phyloP scores from a whole-genome alignment of 2,797 vertebrate genomes.

The Myotis pilosus region DNA sequence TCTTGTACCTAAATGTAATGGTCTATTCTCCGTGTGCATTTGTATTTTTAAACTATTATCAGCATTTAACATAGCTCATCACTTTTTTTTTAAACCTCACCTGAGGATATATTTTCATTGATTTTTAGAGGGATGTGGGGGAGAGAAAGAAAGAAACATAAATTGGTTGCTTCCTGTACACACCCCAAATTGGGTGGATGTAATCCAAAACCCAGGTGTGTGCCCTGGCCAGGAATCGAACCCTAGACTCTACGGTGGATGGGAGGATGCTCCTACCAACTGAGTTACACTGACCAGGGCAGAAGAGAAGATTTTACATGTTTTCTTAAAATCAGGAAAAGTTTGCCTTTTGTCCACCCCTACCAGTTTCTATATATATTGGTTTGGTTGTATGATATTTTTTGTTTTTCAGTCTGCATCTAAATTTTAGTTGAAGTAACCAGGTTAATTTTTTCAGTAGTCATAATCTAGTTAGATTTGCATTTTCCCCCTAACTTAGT shows the following conservation, averaged over 20 bases:
- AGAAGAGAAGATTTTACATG: background rate
- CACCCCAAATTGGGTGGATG: background rate
- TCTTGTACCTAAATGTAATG: background rate
- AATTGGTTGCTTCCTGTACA: background rate
- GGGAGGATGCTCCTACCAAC: background rate
- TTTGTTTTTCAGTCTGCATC: conserved; percentile 16
- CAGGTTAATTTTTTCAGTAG: background rate
- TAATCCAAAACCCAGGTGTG: background rate
- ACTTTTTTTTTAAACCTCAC: background rate
- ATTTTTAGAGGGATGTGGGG: background rate
- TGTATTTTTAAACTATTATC: background rate
- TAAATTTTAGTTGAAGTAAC: conserved; percentile 40
- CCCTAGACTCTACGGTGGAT: background rate
- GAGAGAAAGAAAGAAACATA: background rate
- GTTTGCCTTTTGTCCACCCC: background rate
- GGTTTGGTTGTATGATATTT: background rate
- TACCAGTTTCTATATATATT: background rate
- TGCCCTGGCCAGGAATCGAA: background rate
- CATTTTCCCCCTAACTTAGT: conserved; percentile 15
- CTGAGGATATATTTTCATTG: background rate
- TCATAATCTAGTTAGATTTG: conserved; percentile 23
- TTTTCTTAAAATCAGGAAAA: background rate
- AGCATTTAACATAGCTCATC: background rate
- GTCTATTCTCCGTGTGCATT: background rate
- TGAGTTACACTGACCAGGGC: background rate